phyloP scores from a whole-genome alignment of 2,113 vertebrate genomes.

The Syrmaticus mikado region DNA sequence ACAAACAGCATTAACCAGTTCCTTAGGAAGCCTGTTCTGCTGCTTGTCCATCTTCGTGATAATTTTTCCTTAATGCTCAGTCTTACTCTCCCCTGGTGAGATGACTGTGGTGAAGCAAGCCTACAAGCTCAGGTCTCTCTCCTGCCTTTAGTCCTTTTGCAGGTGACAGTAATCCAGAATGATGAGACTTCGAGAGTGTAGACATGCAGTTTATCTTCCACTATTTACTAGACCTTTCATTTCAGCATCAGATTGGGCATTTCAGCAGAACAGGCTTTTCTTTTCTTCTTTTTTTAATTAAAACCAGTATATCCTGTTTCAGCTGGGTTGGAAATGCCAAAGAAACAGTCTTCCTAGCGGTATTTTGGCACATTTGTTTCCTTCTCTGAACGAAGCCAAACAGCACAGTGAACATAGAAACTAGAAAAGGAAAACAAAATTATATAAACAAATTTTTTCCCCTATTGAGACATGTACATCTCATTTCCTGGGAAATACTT shows the following conservation, averaged over 20 bases:
- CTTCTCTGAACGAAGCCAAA: slow-evolving; percentile 12
- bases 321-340: slow-evolving; percentile 60
- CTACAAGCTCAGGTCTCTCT: not conserved
- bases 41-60: not conserved
- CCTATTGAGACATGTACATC: not conserved
- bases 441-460: not conserved
- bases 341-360: not conserved
- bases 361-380: slow-evolving; percentile 50
- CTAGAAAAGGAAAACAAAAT: not conserved
- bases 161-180: not conserved
- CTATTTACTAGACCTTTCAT: not conserved
- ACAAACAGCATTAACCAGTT: not conserved
- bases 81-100: not conserved
- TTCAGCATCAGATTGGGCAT: not conserved
- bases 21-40: not conserved
- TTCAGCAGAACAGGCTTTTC: not conserved
- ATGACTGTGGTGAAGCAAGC: not conserved
- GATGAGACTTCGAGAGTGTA: not conserved
- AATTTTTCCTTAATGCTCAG: not conserved
- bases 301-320: slow-evolving; percentile 48
- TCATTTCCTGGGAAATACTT: not conserved
- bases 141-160: not conserved
- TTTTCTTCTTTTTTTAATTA: not conserved
- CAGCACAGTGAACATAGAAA: not conserved
- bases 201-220: not conserved